phyloP scores from a whole-genome alignment of 2,888 invertebrate species.

The Polia nebulosa region DNA sequence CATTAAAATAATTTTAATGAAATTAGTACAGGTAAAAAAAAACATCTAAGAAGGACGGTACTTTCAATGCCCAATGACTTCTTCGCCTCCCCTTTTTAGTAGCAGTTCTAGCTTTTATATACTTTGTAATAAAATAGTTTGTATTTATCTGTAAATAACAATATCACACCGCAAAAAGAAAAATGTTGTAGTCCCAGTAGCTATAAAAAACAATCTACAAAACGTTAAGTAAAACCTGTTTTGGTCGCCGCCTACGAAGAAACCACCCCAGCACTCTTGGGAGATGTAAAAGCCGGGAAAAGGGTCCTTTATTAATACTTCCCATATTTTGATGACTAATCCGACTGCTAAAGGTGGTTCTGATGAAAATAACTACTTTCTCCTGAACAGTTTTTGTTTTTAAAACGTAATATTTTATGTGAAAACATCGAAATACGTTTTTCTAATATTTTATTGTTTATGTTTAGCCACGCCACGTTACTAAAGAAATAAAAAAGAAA shows the following conservation, averaged over 20 bases:
- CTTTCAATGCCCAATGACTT: too few species aligned
- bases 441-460: neutral
- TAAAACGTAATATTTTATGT: neutral
- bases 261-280: slow-evolving; percentile 40
- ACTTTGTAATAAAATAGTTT: too few species aligned
- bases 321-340: slow-evolving; percentile 56
- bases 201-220: slow-evolving; percentile 40
- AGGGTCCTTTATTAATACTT: slow-evolving; percentile 52
- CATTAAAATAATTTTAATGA: neutral
- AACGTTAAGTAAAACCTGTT: slow-evolving; percentile 41
- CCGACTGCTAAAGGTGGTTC: slow-evolving; percentile 45
- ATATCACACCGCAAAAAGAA: too few species aligned
- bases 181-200: neutral
- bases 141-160: too few species aligned
- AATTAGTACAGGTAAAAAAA: neutral
- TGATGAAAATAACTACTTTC: slow-evolving; percentile 30
- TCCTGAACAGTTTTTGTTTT: slow-evolving; percentile 9
- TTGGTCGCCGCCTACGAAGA: slow-evolving; percentile 15
- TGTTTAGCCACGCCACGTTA: neutral
- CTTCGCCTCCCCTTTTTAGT: too few species aligned
- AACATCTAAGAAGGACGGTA: too few species aligned
- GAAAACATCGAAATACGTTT: neutral
- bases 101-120: too few species aligned
- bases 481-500: neutral
- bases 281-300: slow-evolving; percentile 49